These are phyloP conservation scores for Diaperis boleti DNA, from an alignment of 2,888 invertebrate genomes.

Conservation along the genomic window DNA sequence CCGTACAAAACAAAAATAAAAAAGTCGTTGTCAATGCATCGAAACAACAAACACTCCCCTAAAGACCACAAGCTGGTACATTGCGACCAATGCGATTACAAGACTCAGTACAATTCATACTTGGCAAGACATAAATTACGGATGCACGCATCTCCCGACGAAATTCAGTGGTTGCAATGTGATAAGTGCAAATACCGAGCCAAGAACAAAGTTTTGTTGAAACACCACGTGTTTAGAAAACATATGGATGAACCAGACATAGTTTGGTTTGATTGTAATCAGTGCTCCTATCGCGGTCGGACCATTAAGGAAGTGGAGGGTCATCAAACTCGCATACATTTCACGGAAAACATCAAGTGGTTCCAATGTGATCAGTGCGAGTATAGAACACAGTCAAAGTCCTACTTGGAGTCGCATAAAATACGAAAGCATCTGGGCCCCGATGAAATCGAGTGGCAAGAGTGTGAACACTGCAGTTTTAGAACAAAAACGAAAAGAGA, in stretches of 20 bases:
- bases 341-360: not conserved
- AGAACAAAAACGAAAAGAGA: not conserved
- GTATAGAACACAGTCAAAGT: not conserved
- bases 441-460: not conserved
- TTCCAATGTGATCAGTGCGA: not conserved
- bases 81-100: not conserved
- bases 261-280: not conserved
- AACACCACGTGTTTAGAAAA: not conserved
- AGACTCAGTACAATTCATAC: not conserved
- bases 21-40: not conserved
- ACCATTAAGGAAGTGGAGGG: not conserved
- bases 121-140: not conserved
- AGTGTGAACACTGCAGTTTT: not conserved
- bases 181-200: not conserved
- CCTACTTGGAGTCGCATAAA: not conserved
- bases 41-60: not conserved
- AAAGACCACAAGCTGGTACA: not conserved
- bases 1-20: not conserved
- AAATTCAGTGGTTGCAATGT: constrained; percentile 1
- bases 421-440: not conserved
- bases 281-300: not conserved
- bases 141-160: not conserved
- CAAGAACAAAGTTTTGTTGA: not conserved
- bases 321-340: not conserved
- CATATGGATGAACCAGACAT: not conserved